Evolutionary conservation across 2,797 vertebrate genomes (phyloP).

Genomic region (Aselliscus stoliczkanus): DNA sequence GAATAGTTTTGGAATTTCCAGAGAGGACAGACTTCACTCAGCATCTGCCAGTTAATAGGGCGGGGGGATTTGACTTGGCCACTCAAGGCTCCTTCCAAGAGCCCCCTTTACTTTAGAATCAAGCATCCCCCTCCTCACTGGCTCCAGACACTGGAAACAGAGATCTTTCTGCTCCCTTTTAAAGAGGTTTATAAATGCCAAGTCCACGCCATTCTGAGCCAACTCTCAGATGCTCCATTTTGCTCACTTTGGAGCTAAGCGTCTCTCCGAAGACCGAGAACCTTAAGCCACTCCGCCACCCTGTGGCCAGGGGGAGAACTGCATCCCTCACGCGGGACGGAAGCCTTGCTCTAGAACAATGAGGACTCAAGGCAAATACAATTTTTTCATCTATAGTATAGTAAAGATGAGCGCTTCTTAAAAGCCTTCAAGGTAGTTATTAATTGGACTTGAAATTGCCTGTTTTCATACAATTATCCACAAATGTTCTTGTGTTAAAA

Average conservation of each 20-base stretch:
- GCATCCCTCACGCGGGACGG: background rate
- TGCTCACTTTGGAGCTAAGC: background rate
- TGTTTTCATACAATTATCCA: background rate
- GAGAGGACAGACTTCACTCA: background rate
- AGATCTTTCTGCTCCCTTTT: background rate
- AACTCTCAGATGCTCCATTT: background rate
- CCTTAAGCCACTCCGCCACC: constrained; percentile 67
- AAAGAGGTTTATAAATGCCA: background rate
- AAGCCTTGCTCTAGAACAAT: background rate
- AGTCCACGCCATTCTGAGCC: background rate
- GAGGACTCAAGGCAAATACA: background rate
- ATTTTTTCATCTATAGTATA: background rate
- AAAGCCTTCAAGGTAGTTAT: background rate
- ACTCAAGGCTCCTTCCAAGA: background rate
- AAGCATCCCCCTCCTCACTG: too few species aligned
- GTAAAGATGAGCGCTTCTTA: background rate
- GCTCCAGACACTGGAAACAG: background rate
- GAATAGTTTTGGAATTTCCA: background rate
- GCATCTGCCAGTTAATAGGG: background rate
- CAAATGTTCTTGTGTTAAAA: background rate
- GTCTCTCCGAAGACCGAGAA: constrained; percentile 10
- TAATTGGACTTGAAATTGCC: background rate
- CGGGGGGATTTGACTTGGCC: background rate
- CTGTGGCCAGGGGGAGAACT: constrained; percentile 72
- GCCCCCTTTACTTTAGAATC: background rate